Evolutionary conservation across 2,888 invertebrate genomes (phyloP), one percentile per base, ranked within the genome.

Genomic region (Cordilura impudica): DNA sequence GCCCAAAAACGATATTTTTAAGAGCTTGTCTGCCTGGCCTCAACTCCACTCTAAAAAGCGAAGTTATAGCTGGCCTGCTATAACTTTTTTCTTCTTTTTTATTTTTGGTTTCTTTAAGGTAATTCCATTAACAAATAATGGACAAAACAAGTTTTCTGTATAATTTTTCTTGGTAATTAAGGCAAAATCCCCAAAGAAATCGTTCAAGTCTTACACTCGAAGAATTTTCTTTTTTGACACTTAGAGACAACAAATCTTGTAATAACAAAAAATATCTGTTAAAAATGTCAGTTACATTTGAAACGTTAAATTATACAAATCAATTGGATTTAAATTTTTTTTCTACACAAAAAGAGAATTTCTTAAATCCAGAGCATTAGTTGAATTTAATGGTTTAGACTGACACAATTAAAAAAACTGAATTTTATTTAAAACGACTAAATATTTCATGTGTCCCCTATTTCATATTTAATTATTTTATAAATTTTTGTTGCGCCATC

Each of bases 81-180:
- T 63, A 63, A 63, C 49, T 51, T 63, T 49, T 63, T 31, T 3
- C 14, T 8, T 5, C 14, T 4, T 18, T 8, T 2, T 18, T 18
- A 14, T 53, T n/a, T 26, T n/a, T 14, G 3, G 4, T 49, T 31
- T 31, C 31, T 35, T 39, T 51, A 63, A 63, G 63, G 63, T 63
- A 63, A 63, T 63, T 63, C 63, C 63, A 63, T 63, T 63, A 63
- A 63, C 63, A 63, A 63, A 63, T 63, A 63, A 63, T 49, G 49
- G 31, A 63, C 35, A 49, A 63, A 63, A 63, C 63, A 63, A 31
- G 63, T 63, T 63, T 63, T 63, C 35, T 49, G 63, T 49, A 63
- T 51, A 63, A 51, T 63, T 49, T 49, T 63, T 63, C 63, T 63
- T 49, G 31, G 51, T 63, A 63, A 63, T 63, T 63, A 63, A 63